Evolutionary conservation across 2,888 invertebrate genomes (phyloP), one percentile per base, ranked within the genome.

Genomic region (Macrophya annulata): DNA sequence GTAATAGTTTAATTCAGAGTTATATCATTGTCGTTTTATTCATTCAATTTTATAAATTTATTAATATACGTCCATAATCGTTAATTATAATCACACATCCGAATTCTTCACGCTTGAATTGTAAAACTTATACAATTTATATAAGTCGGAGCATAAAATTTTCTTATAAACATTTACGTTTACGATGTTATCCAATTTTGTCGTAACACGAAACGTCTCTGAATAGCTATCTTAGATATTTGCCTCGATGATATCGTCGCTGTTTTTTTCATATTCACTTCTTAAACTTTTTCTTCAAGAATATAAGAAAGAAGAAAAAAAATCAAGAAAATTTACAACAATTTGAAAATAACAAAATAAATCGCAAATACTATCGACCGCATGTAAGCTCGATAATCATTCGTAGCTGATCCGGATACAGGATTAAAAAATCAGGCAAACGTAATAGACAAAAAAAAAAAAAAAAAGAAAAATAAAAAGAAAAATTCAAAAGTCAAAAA

Each of bases 161-260:
- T 48, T 2, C 45, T 12, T 0, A 3, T 10, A 12, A 48, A 48
- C 1, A 12, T 48, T 3, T 12, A 71, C 6, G 4, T 40, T 15
- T 40, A 71, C 72, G 43, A 74, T 45, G 72, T 74, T 74, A 74
- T 74, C 72, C 43, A 74, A 74, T 74, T 74, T 74, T 21, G 45
- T 74, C 72, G 72, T 43, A 21, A 74, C 43, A 25, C 72, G 45
- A 74, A 74, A 74, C 72, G 72, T 74, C 45, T 40, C 45, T 74
- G 43, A 21, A 45, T 37, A 37, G 12, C 21, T 45, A 17, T 12
- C 72, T 3, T 31, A 31, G 72, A 74, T 74, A 45, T 45, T 45
- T 74, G 72, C 21, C 40, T 37, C 68, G 15, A 12, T 5, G 8
- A 68, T 68, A 68, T 21, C 0, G 17, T 37, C 15, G 45, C 10